These are phyloP conservation scores for Zeus faber DNA, from an alignment of 2,113 vertebrate species.

Conservation along the genomic window DNA sequence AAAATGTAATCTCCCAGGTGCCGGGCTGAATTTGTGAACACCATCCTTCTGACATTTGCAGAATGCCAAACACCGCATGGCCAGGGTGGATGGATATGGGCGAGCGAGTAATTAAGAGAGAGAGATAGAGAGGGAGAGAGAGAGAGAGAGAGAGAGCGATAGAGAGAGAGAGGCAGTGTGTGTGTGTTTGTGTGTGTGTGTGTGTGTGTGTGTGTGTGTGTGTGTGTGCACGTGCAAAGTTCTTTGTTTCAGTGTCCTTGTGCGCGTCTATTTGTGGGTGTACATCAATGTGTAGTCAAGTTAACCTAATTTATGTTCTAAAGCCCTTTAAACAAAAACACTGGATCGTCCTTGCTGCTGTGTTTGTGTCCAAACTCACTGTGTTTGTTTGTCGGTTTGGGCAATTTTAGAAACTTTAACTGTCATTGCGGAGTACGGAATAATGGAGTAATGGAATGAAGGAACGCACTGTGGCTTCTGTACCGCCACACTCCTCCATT, in stretches of 20 bases:
- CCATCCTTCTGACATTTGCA: conserved; percentile 68
- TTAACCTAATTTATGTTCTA: neutral
- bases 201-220: neutral
- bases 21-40: conserved; percentile 58
- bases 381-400: neutral
- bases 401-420: neutral
- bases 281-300: neutral
- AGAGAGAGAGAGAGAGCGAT: conserved; percentile 6
- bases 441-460: too few relatives aligned
- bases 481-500: too few relatives aligned
- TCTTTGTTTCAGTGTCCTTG: conserved; percentile 12
- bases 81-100: conserved; percentile 11
- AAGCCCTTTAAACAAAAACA: neutral
- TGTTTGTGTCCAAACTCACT: neutral
- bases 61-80: conserved; percentile 57
- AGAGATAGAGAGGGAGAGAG: neutral
- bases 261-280: neutral
- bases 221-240: neutral
- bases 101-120: neutral
- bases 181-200: neutral
- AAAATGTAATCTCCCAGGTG: conserved; percentile 65
- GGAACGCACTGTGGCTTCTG: too few relatives aligned
- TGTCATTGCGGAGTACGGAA: too few relatives aligned
- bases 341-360: too few relatives aligned
- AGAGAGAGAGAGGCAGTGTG: too few relatives aligned